These are phyloP conservation scores for Heteractis magnifica DNA, from an alignment of 92 coral and sea anemone genomes.

Conservation along the genomic window DNA sequence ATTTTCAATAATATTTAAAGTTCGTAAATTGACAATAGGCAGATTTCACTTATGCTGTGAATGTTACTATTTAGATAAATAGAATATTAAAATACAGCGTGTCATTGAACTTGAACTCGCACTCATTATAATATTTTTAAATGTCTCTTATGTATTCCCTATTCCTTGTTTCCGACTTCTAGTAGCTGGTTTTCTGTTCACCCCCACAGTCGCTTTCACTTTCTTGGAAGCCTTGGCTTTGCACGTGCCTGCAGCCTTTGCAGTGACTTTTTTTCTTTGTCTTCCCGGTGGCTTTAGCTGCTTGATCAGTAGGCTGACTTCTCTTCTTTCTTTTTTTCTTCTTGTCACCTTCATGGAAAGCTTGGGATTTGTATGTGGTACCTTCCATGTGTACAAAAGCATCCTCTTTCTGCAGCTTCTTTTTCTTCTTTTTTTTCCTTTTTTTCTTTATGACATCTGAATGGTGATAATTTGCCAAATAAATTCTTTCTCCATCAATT, in stretches of 20 bases:
- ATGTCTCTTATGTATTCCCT: too few relatives aligned
- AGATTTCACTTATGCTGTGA: too few relatives aligned
- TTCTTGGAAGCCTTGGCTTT: neutral
- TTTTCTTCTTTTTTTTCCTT: slow-evolving; percentile 47
- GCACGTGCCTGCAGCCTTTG: neutral
- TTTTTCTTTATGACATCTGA: slow-evolving; percentile 32
- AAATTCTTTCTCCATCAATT: slow-evolving; percentile 23
- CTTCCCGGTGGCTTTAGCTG: neutral
- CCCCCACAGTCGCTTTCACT: neutral
- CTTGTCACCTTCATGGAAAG: slow-evolving; percentile 21
- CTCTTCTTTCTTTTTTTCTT: neutral
- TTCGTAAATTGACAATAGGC: too few relatives aligned
- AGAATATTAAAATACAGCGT: too few relatives aligned
- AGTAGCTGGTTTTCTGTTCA: too few relatives aligned
- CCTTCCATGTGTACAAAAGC: slow-evolving; percentile 60
- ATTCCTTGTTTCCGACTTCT: too few relatives aligned
- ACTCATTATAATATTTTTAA: too few relatives aligned
- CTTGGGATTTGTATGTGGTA: slow-evolving; percentile 47
- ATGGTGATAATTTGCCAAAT: slow-evolving; percentile 31
- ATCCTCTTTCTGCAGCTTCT: slow-evolving; percentile 47
- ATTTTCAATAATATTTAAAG: neutral
- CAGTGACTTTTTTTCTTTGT: neutral
- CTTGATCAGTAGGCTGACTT: neutral
- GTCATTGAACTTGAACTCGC: too few relatives aligned
- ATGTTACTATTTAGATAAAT: too few relatives aligned